A percentile compares a stretch with the other conserved stretches of the same genome.
These are phyloP conservation scores for Hypocryptadius cinnamomeus DNA, from an alignment of 2,113 vertebrate species.

Conservation along the genomic window DNA sequence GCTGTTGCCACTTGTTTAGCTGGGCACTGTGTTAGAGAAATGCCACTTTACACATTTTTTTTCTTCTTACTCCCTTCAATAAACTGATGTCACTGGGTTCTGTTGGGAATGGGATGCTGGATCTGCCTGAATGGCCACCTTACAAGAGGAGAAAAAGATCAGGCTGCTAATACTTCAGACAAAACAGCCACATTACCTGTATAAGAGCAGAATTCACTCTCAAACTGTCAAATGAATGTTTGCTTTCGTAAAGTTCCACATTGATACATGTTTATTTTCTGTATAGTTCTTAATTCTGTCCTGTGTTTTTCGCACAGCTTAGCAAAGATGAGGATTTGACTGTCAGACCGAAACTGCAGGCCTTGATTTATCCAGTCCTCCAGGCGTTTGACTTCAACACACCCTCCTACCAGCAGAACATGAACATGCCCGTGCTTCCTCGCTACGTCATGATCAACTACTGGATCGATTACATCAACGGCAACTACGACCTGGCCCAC, in stretches of 20 bases:
- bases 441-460: slow-evolving; percentile 81
- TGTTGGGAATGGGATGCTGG: neutral
- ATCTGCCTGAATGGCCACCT: neutral
- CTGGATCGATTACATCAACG: slow-evolving; percentile 89
- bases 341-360: slow-evolving; percentile 81
- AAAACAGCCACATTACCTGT: neutral
- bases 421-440: slow-evolving; percentile 81
- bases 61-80: neutral
- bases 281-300: neutral
- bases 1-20: neutral
- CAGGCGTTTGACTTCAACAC: slow-evolving; percentile 94
- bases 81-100: neutral
- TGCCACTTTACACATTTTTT: neutral
- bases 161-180: neutral
- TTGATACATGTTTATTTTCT: rapidly evolving
- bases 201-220: neutral
- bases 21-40: neutral
- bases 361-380: slow-evolving; percentile 90
- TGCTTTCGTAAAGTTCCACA: neutral
- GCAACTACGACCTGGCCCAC: slow-evolving; percentile 68
- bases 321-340: slow-evolving; percentile 64
- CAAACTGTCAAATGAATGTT: neutral
- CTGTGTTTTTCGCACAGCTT: slow-evolving; percentile 66
- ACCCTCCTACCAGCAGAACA: slow-evolving; percentile 91
- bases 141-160: neutral